Evolutionary conservation across 2,113 vertebrate species (phyloP).

Genomic region (Gopherus evgoodei): DNA sequence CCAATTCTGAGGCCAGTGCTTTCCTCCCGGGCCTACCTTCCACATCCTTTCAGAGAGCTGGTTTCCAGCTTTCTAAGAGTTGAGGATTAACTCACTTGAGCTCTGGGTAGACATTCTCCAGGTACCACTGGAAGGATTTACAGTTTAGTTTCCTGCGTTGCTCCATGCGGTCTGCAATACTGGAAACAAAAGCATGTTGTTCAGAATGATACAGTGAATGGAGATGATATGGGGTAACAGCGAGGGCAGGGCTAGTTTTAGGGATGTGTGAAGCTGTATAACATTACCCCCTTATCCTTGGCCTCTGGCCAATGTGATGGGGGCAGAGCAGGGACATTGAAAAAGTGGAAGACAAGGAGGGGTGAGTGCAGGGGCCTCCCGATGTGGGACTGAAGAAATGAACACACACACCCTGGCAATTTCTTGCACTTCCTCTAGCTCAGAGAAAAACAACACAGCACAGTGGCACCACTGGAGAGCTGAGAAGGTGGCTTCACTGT

Average conservation of each 20-base stretch:
- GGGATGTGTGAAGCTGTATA: not conserved
- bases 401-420: not conserved
- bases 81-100: slow-evolving; percentile 88
- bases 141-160: slow-evolving; percentile 93
- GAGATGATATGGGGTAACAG: not conserved
- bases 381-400: not conserved
- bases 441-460: fast-evolving
- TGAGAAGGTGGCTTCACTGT: not conserved
- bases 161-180: slow-evolving; percentile 89
- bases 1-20: not conserved
- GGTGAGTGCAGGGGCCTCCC: not conserved
- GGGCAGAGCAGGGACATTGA: not conserved
- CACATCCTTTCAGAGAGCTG: not conserved
- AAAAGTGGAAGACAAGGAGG: not conserved
- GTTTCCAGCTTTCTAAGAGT: not conserved
- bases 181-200: slow-evolving; percentile 68
- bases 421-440: not conserved
- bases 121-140: slow-evolving; percentile 98
- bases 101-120: slow-evolving; percentile 97
- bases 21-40: not conserved
- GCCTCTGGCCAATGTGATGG: not conserved
- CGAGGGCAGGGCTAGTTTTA: not conserved
- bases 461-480: not conserved
- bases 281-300: not conserved
- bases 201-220: slow-evolving; percentile 19